Conservation (phyloP, 2,113 vertebrate genomes). For the Oryzias woworae region DNA sequence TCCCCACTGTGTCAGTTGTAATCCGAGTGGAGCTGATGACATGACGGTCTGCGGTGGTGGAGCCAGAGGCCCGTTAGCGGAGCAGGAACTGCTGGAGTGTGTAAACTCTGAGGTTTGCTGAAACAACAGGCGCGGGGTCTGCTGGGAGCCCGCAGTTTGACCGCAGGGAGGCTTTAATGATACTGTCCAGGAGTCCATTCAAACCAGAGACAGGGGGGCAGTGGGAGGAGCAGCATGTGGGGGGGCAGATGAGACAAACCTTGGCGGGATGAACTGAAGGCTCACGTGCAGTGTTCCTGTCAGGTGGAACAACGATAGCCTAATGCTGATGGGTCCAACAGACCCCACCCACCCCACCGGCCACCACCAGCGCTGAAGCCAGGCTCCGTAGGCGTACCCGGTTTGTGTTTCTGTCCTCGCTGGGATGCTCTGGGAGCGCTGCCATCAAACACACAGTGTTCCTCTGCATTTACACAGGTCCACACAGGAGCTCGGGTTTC, state of each 20-base stretch:
- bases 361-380: too few species aligned
- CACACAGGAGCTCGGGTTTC: conserved; percentile 23
- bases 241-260: background rate
- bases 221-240: conserved; percentile 2
- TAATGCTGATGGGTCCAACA: background rate
- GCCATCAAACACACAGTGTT: conserved; percentile 61
- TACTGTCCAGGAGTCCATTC: conserved; percentile 41
- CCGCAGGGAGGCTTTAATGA: conserved; percentile 55
- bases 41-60: conserved; percentile 12
- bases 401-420: conserved; percentile 30
- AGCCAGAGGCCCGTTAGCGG: conserved; percentile 32
- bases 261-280: too few species aligned
- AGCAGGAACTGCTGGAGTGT: conserved; percentile 33
- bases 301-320: too few species aligned
- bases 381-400: conserved; percentile 35
- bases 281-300: background rate
- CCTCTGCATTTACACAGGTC: conserved; percentile 28
- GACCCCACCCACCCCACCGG: background rate
- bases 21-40: conserved; percentile 15
- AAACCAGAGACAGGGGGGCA: background rate
- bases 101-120: conserved; percentile 52
- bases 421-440: conserved; percentile 47
- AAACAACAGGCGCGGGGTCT: conserved; percentile 41
- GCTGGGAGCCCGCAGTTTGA: conserved; percentile 36
- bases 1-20: conserved; percentile 7